A percentile compares a stretch with the other conserved stretches of the same genome.
phyloP scores from a whole-genome alignment of 2,113 vertebrate species.

The Anser cygnoides region DNA sequence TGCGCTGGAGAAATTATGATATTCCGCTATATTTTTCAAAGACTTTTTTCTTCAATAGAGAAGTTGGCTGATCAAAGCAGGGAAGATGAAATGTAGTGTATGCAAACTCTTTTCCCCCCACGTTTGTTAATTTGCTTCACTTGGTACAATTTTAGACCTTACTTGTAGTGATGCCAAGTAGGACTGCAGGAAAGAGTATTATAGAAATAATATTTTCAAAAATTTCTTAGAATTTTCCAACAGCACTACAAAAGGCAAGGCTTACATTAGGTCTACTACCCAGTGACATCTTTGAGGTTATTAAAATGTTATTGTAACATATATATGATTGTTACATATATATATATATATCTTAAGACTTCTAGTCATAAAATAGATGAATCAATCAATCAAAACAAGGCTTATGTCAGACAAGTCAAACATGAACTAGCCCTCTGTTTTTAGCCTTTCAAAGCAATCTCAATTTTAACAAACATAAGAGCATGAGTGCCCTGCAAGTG shows the following conservation, averaged over 20 bases:
- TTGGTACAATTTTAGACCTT: not conserved
- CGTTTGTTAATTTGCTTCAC: not conserved
- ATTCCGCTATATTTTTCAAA: not conserved
- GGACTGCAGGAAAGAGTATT: not conserved
- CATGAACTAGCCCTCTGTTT: not conserved
- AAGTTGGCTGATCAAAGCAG: not conserved
- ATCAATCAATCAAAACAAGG: not conserved
- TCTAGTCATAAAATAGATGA: not conserved
- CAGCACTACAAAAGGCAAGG: not conserved
- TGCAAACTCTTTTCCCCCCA: not conserved
- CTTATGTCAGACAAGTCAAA: not conserved
- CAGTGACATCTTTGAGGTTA: not conserved
- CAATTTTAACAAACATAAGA: not conserved
- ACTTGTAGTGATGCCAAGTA: not conserved
- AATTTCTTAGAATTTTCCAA: not conserved
- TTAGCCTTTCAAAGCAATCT: not conserved
- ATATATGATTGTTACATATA: not conserved
- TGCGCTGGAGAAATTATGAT: conserved; percentile 30
- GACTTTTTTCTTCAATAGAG: not conserved
- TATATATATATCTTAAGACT: not conserved
- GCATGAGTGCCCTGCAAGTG: not conserved
- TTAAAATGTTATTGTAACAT: not conserved
- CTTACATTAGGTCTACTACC: not conserved
- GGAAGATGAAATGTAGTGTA: not conserved
- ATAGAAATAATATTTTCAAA: not conserved